phyloP scores from a whole-genome alignment of 2,888 invertebrate species.

The Erebia palarica region DNA sequence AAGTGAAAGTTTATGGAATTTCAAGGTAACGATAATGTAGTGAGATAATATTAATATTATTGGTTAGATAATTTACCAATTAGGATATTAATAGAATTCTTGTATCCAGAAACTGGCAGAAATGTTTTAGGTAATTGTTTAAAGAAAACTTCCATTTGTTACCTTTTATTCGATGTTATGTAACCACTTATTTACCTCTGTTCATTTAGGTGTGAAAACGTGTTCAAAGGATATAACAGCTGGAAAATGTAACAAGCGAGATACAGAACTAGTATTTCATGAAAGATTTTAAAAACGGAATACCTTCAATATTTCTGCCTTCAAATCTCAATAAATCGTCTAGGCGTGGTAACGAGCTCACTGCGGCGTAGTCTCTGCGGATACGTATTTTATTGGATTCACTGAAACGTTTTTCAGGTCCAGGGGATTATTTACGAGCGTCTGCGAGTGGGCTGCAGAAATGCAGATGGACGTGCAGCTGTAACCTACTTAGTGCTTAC shows the following conservation, averaged over 20 bases:
- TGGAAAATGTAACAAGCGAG: slow-evolving; percentile 40
- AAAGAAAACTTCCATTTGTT: background rate
- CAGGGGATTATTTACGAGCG: slow-evolving; percentile 81
- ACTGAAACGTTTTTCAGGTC: slow-evolving; percentile 82
- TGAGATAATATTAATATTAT: background rate
- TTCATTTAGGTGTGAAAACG: slow-evolving; percentile 1
- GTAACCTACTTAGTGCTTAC: slow-evolving; percentile 52
- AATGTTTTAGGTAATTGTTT: background rate
- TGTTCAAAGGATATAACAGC: slow-evolving; percentile 13
- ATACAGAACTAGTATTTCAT: slow-evolving; percentile 63
- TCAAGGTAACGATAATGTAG: background rate
- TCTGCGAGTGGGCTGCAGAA: slow-evolving; percentile 76
- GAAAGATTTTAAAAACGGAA: slow-evolving; percentile 76
- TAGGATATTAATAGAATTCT: too few species aligned
- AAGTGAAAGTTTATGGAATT: background rate
- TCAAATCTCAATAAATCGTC: slow-evolving; percentile 83
- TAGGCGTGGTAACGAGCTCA: slow-evolving; percentile 81
- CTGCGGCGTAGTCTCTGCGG: slow-evolving; percentile 81
- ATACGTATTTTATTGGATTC: slow-evolving; percentile 83
- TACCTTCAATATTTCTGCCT: slow-evolving; percentile 80
- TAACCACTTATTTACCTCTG: background rate
- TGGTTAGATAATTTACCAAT: too few species aligned
- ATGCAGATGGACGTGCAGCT: slow-evolving; percentile 73
- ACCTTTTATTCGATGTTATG: background rate
- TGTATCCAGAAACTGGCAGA: too few species aligned